Percentiles rank a stretch among this genome's conserved stretches.
phyloP scores from a whole-genome alignment of 2,113 vertebrate species.

The Dunckerocampus dactyliophorus region DNA sequence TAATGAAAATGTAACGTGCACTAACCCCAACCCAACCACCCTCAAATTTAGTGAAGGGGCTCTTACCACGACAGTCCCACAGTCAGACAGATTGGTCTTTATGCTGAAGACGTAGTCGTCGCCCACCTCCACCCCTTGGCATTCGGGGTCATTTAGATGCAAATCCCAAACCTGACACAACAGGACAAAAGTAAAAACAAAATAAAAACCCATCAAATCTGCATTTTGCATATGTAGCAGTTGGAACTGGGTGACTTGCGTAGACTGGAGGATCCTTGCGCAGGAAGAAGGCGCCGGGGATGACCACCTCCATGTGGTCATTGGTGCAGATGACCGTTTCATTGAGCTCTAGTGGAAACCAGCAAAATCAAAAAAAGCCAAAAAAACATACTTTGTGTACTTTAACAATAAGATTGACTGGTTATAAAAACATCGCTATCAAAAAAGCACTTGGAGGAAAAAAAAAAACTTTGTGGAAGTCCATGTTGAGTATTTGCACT shows the following conservation, averaged over 20 bases:
- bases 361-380: no score
- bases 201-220: neutral
- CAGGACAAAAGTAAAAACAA: neutral
- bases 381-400: neutral
- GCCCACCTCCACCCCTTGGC: conserved; percentile 58
- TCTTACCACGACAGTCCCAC: conserved; percentile 62
- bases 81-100: conserved; percentile 70
- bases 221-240: neutral
- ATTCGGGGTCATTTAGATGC: conserved; percentile 69
- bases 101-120: conserved; percentile 72
- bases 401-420: no score
- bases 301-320: conserved; percentile 71
- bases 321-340: conserved; percentile 74
- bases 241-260: conserved; percentile 46
- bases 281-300: conserved; percentile 72
- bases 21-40: no score
- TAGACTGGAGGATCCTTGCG: conserved; percentile 72
- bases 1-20: no score
- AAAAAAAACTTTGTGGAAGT: no score
- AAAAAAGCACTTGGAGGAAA: no score
- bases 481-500: no score
- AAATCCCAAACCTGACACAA: conserved; percentile 72
- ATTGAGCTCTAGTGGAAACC: conserved; percentile 67
- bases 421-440: no score
- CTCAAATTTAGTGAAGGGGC: neutral